phyloP scores from a whole-genome alignment of 2,888 invertebrate genomes.

The Aleiodes testaceus region DNA sequence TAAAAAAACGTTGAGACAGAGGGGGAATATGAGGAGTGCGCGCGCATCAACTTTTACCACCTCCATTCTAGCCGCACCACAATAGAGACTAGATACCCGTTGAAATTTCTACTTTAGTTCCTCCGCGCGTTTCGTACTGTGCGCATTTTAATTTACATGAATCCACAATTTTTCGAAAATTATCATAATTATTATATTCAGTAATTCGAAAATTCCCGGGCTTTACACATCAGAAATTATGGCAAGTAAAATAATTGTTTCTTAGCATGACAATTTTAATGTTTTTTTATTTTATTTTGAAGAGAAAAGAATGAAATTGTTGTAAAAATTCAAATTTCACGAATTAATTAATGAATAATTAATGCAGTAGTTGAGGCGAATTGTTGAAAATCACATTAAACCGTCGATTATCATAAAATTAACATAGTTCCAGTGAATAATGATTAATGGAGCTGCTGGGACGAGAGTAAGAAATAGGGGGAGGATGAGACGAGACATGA shows the following conservation, averaged over 20 bases:
- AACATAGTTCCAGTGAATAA: no score
- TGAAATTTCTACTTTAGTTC: constrained; percentile 56
- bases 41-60: constrained; percentile 24
- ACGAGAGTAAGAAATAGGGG: no score
- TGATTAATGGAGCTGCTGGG: no score
- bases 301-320: no score
- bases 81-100: constrained; percentile 36
- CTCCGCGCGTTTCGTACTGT: constrained; percentile 58
- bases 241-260: constrained; percentile 23
- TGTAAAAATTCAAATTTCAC: no score
- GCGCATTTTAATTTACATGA: constrained; percentile 30
- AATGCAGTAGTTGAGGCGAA: no score
- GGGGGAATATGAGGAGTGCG: neutral
- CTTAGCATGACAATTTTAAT: no score
- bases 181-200: neutral
- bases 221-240: neutral
- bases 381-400: no score
- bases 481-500: no score
- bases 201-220: constrained; percentile 4
- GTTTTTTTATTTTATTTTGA: no score
- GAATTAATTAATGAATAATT: no score
- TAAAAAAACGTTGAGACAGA: neutral
- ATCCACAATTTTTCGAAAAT: neutral
- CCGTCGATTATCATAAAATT: no score
- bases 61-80: constrained; percentile 27